Evolutionary conservation across 2,888 invertebrate species (phyloP), one percentile per base, ranked within the genome.

Genomic region (Dicranocentrus wangi): DNA sequence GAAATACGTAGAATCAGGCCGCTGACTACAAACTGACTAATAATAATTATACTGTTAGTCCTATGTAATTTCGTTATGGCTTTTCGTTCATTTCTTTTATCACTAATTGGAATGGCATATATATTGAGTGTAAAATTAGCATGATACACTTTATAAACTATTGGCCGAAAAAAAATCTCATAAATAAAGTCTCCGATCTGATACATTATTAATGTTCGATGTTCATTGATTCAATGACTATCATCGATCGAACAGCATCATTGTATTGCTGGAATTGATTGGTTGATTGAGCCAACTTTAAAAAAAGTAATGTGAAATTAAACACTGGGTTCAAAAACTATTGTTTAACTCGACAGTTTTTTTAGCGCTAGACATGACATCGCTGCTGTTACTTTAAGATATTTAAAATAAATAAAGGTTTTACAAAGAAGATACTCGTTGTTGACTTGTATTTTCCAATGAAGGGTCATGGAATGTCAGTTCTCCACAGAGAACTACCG

Each of bases 391-490:
- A 71, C 21, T 58, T 68, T 61, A 25, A 53, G 73, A 73, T 43
- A 73, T 51, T 73, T 32, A 73, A 32, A 78, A 78, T 78, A 78
- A 78, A 78, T 78, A 70, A 63, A 70, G 75, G 21, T 69, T 66
- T 78, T 28, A 65, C 27, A 68, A 68, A 77, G 70, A 60, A 69
- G 69, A 70, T 21, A 53, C 39, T 69, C 68, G 39, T 60, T 63
- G 70, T 23, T 70, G 70, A 78, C 78, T 78, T 65, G 23, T 70
- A 51, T 27, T 21, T 70, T 78, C 42, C 66, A 39, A 58, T 28
- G 53, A 27, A 61, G 42, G n/a, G 70, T 78, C 69, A 77, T 77
- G 70, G 78, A 28, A 70, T 15, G 27, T 60, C 58, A 61, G 17
- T 60, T 3, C 8, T 17, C 61, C n/a, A 21, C 7, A 70, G 19